A percentile compares a stretch with the other conserved stretches of the same genome.
These are phyloP conservation scores for Mythimna impura DNA, from an alignment of 2,888 invertebrate genomes.

Conservation along the genomic window DNA sequence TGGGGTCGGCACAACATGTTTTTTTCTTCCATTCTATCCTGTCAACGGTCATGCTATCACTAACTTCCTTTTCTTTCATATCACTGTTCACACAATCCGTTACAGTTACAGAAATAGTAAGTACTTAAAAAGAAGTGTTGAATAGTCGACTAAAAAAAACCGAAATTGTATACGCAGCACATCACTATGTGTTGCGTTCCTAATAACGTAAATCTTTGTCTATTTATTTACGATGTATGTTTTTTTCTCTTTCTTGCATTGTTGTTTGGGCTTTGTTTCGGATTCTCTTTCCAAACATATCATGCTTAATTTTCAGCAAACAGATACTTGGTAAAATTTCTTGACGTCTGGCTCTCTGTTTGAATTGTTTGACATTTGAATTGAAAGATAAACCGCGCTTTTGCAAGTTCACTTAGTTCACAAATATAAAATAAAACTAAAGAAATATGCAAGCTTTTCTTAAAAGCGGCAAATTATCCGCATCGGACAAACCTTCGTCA, in stretches of 20 bases:
- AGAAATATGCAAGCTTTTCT: slow-evolving; percentile 94
- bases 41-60: too few relatives aligned
- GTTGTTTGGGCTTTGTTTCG: not conserved
- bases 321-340: too few relatives aligned
- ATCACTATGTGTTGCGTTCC: slow-evolving; percentile 11
- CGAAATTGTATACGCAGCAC: not conserved
- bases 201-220: not conserved
- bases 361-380: not conserved
- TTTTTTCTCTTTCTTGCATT: not conserved
- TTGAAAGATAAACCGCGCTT: slow-evolving; percentile 50
- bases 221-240: not conserved
- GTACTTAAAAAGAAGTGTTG: too few relatives aligned
- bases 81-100: too few relatives aligned
- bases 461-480: slow-evolving; percentile 94
- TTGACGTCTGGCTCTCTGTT: not conserved
- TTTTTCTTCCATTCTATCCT: too few relatives aligned
- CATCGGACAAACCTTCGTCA: slow-evolving; percentile 82
- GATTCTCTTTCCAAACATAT: not conserved
- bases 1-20: too few relatives aligned
- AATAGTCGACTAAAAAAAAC: slow-evolving; percentile 19
- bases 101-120: not conserved
- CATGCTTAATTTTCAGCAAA: not conserved
- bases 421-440: not conserved
- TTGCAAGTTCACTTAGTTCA: slow-evolving; percentile 3
- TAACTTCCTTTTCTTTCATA: too few relatives aligned